Evolutionary conservation across 2,113 vertebrate species (phyloP).

Genomic region (Callaeas wilsoni): DNA sequence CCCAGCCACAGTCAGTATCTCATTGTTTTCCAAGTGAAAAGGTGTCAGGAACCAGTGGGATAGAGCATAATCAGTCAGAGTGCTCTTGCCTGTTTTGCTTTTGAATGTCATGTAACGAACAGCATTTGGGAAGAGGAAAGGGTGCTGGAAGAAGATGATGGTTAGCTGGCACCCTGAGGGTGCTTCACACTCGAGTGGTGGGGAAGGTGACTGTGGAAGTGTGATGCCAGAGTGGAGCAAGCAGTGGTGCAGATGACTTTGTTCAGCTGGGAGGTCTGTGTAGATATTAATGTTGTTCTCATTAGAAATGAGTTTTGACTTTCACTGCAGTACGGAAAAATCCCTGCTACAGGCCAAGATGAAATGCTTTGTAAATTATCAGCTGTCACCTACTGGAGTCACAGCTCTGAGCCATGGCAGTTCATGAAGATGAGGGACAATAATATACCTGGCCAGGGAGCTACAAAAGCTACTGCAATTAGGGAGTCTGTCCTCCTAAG

Average conservation of each 20-base stretch:
- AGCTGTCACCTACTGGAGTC: neutral
- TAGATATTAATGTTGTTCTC: neutral
- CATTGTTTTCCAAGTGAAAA: slow-evolving; percentile 40
- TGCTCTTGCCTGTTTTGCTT: slow-evolving; percentile 17
- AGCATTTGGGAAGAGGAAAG: neutral
- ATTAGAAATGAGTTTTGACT: neutral
- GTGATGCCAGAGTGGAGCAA: neutral
- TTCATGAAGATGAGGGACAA: neutral
- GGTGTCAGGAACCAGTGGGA: slow-evolving; percentile 9
- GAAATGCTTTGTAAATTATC: neutral
- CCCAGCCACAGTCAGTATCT: slow-evolving; percentile 15
- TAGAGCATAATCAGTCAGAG: slow-evolving; percentile 26
- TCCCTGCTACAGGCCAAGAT: neutral
- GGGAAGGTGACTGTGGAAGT: neutral
- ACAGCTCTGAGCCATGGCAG: neutral
- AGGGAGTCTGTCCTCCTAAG: neutral
- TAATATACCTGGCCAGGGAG: neutral
- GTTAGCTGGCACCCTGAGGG: neutral
- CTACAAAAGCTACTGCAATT: neutral
- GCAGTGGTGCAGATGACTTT: neutral
- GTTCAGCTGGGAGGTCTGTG: neutral
- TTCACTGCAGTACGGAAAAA: neutral
- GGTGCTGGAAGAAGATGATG: neutral
- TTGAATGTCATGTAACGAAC: neutral
- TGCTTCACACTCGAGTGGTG: neutral